These are phyloP conservation scores for Drosophila testacea DNA, from an alignment of 2,888 invertebrate genomes.

Conservation along the genomic window DNA sequence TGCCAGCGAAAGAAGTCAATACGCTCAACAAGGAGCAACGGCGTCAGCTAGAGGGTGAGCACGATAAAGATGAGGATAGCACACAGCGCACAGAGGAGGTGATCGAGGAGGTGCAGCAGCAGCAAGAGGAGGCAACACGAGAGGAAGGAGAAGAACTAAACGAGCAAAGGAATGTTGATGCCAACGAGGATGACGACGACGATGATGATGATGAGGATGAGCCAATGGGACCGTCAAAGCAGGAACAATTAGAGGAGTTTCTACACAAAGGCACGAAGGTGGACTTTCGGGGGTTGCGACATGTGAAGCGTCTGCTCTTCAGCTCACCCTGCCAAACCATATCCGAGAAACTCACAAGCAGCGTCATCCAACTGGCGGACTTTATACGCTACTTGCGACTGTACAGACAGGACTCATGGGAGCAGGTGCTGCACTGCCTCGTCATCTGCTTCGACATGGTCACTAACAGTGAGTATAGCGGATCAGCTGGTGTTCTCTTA, in stretches of 20 bases:
- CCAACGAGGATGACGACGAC: constrained; percentile 27
- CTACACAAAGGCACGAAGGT: constrained; percentile 84
- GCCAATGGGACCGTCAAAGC: constrained; percentile 54
- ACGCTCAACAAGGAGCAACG: constrained; percentile 90
- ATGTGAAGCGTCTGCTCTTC: constrained; percentile 86
- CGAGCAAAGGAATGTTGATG: background rate
- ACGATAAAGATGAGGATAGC: constrained; percentile 95
- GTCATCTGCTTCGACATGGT: constrained; percentile 93
- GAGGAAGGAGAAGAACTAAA: constrained; percentile 2
- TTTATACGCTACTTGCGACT: constrained; percentile 63
- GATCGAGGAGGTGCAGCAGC: background rate
- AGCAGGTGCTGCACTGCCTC: constrained; percentile 86
- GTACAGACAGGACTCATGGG: constrained; percentile 72
- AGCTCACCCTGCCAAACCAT: constrained; percentile 67
- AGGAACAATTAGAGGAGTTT: constrained; percentile 25
- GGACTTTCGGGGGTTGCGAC: constrained; percentile 87
- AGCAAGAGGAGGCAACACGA: background rate
- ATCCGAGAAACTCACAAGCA: constrained; percentile 80
- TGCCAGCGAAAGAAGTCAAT: constrained; percentile 86
- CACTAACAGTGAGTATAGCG: constrained; percentile 86
- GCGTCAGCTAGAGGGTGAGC: constrained; percentile 90
- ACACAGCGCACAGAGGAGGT: constrained; percentile 75
- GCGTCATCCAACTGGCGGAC: constrained; percentile 73
- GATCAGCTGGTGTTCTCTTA: background rate
- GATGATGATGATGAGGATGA: constrained; percentile 58